Base-by-base conservation (phyloP, 2,113 vertebrate species). In the Glaucidium brasilianum region DNA sequence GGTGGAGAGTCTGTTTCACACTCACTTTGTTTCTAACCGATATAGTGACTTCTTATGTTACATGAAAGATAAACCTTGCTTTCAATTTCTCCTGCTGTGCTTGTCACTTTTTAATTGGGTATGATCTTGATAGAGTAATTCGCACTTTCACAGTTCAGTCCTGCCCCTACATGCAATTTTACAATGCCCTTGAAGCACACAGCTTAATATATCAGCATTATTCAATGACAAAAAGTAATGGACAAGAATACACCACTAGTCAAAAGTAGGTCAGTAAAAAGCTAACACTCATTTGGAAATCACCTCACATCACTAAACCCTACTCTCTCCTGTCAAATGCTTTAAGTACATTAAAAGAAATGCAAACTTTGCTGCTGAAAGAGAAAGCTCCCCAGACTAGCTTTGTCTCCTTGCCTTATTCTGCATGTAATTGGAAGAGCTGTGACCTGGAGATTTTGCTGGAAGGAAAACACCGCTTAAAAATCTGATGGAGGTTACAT, bases 71-170 rank as follows among this genome's bases (percentile, higher is more conserved):
- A 96, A 96, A 97, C 90, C 85, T 94, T 87, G 45, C 92, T 94
- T 97, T 95, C 94, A 84, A 69, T 95, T 95, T 93, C 90, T 90
- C 96, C 96, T 90, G 97, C 97, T 94, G 96, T 68, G 97, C 89
- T 95, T 81, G 95, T 97, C 96, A 88, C 88, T 85, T 95, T 97
- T 96, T 97, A 97, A 98, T 96, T 97, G 96, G 96, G 95, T 77
- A 81, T 96, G 96, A 97, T 94, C 94, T 93, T 93, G 96, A 97
- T 96, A 86, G 90, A 94, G 94, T 97, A 95, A 97, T 96, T 98
- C 84, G 12, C 96, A 89, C 96, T 96, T 97, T 94, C 92, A 96
- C 93, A 78, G 92, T 71, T 94, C 96, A 93, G 81, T 73, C 91
- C 90, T 95, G 96, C 96, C 95, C 97, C 96, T 92, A 82, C 93